Evolutionary conservation across 1,140 invertebrate genomes (phyloP), one percentile per base, ranked within the genome.

Genomic region (Lepidurus packardi): DNA sequence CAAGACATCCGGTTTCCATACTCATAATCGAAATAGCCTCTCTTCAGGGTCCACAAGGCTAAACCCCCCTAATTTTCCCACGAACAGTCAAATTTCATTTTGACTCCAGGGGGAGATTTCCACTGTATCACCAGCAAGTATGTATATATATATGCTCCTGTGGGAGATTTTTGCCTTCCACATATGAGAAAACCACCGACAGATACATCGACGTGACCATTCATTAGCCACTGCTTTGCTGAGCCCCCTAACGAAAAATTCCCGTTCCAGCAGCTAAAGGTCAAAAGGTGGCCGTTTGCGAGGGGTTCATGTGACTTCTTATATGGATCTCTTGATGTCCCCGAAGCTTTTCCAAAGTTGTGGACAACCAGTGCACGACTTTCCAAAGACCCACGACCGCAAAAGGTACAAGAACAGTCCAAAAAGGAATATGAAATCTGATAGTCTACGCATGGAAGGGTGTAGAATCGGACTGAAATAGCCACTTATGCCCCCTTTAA

Each of bases 251-350:
- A 9, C 13, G 6, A 7, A 16, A 65, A 65, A 65, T 65, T 65
- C 21, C 53, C 53, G 16, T 21, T 21, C 53, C 53, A 65, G 13
- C 21, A 65, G 53, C 7, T 8, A 65, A 8, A 8, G 53, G 53
- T 65, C 53, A 65, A 65, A 65, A 65, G 53, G 16, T 65, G 16
- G 10, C 16, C 53, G 16, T 65, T 65, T 65, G 53, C 13, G 21
- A 65, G 53, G 53, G 53, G 53, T 65, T 65, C 53, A 65, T 65
- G 53, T 65, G 53, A 65, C 53, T 65, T 65, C 53, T 65, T 65
- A 65, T 65, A 65, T 16, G 53, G 53, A 65, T 16, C 13, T 65
- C 53, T 65, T 9, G 53, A 65, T 65, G 53, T 5, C 16, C 53
- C 53, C 21, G 21, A 65, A 65, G 21, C 53, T 65, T 9, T 65